Conservation (phyloP, 2,797 vertebrate species). For the Pagetopsis macropterus region DNA sequence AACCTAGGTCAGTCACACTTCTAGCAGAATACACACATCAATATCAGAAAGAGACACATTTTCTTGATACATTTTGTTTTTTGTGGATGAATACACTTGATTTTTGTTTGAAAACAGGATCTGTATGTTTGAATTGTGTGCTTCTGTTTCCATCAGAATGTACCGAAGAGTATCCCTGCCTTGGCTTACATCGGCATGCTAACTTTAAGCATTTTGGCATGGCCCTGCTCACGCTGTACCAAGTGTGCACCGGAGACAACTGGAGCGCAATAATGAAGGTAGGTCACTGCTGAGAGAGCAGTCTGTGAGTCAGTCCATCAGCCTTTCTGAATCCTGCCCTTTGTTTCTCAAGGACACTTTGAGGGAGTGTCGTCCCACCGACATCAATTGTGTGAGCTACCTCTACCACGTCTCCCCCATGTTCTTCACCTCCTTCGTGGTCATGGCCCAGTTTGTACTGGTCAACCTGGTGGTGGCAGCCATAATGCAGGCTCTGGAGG, state of each 20-base stretch:
- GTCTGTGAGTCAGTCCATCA: background rate
- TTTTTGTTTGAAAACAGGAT: background rate
- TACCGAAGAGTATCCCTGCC: accelerated
- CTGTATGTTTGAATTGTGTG: background rate
- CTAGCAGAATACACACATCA: slow-evolving; percentile 8
- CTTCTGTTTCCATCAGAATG: slow-evolving; percentile 21
- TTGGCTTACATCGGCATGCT: background rate
- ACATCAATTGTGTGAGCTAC: accelerated
- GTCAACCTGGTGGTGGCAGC: slow-evolving; percentile 16
- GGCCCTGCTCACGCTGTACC: slow-evolving; percentile 23
- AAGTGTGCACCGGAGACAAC: slow-evolving; percentile 40
- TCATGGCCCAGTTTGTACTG: slow-evolving; percentile 29
- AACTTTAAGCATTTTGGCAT: slow-evolving; percentile 30
- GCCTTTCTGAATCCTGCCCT: background rate
- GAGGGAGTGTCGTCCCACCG: background rate
- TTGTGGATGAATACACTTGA: background rate
- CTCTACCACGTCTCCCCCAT: background rate
- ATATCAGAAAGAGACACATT: too few species aligned
- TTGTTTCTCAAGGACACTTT: slow-evolving; percentile 1
- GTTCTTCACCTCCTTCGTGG: background rate
- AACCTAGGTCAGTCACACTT: slow-evolving; percentile 86
- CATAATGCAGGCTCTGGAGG: slow-evolving; percentile 1
- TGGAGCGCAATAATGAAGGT: slow-evolving; percentile 31
- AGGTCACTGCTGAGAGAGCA: background rate
- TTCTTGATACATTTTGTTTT: too few species aligned